A percentile compares a stretch with the other conserved stretches of the same genome.
phyloP scores from a whole-genome alignment of 2,888 invertebrate species.

The Petrolisthes manimaculis region DNA sequence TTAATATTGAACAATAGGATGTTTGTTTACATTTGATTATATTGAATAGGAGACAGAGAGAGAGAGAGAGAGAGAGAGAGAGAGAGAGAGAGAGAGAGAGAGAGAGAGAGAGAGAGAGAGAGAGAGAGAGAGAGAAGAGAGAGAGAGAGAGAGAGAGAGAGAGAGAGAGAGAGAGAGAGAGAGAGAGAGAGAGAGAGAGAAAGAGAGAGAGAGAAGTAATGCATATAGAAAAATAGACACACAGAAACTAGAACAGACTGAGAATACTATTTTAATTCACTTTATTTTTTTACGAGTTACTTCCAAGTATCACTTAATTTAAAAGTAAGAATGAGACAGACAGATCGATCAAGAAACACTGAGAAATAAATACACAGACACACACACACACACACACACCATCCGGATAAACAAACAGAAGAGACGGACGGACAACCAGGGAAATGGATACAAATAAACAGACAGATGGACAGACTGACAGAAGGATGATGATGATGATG shows the following conservation, averaged over 20 bases:
- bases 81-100: neutral
- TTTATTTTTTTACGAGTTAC: too few relatives aligned
- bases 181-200: constrained; percentile 7
- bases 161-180: constrained; percentile 5
- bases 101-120: neutral
- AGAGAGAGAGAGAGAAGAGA: neutral
- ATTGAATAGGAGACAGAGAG: neutral
- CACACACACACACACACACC: too few relatives aligned
- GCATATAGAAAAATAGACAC: neutral
- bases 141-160: constrained; percentile 13
- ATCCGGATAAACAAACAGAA: too few relatives aligned
- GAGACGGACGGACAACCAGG: neutral
- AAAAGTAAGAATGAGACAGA: too few relatives aligned
- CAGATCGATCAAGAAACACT: too few relatives aligned
- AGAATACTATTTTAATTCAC: too few relatives aligned
- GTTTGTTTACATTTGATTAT: neutral
- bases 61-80: neutral
- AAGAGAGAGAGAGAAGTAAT: neutral
- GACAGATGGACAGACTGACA: neutral
- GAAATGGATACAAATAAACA: neutral
- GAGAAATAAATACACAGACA: too few relatives aligned
- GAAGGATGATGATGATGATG: neutral
- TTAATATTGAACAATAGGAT: neutral
- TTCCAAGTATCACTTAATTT: too few relatives aligned
- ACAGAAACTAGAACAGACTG: too few relatives aligned